A percentile compares a stretch with the other conserved stretches of the same genome.
Conservation (phyloP, 2,113 vertebrate genomes). For the Lepus timidus region DNA sequence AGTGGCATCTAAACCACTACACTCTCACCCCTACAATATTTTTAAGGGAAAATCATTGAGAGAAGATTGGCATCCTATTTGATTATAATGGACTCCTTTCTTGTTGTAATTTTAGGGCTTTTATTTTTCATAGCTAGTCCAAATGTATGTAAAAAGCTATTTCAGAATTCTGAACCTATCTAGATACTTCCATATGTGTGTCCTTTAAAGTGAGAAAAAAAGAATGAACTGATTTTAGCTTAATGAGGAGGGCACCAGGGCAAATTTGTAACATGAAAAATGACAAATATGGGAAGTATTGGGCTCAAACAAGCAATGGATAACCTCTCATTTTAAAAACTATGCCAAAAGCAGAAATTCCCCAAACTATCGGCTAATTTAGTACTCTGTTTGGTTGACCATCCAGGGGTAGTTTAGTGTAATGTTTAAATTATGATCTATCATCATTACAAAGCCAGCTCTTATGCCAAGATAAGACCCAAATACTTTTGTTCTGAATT, state of each 20-base stretch:
- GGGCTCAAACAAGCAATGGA: neutral
- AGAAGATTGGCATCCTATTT: neutral
- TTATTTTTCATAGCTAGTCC: conserved; percentile 35
- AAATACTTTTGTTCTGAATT: conserved; percentile 73
- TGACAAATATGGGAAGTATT: neutral
- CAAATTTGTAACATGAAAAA: neutral
- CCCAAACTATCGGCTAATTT: conserved; percentile 33
- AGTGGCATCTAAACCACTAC: no score
- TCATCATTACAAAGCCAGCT: conserved; percentile 56
- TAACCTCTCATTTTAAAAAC: conserved; percentile 36
- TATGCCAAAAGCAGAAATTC: conserved; percentile 43
- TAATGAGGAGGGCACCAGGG: neutral
- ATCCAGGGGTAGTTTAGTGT: conserved; percentile 53
- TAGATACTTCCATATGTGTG: neutral
- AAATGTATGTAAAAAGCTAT: conserved; percentile 39
- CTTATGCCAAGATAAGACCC: conserved; percentile 71
- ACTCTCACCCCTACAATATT: neutral
- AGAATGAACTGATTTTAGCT: conserved; percentile 8
- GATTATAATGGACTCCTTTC: neutral
- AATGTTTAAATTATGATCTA: conserved; percentile 53
- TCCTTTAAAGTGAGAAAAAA: neutral
- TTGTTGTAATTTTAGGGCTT: no score
- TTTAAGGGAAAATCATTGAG: neutral
- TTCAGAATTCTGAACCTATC: neutral
- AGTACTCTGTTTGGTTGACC: conserved; percentile 46